A percentile compares a stretch with the other conserved stretches of the same genome.
Conservation (phyloP, 2,888 invertebrate genomes). For the Synanthedon formicaeformis region DNA sequence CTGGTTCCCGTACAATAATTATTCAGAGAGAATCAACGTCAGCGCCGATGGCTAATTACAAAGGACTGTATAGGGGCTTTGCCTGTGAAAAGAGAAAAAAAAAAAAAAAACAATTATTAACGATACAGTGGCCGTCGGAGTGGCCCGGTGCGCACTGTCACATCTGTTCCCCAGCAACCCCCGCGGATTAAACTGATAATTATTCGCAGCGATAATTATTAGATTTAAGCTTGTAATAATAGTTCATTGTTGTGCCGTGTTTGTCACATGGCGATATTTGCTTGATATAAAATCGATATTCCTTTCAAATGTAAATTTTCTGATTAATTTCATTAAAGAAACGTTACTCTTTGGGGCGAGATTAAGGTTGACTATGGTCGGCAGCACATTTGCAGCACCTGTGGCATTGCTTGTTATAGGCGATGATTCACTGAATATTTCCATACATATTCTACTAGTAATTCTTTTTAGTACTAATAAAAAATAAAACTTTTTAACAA, state of each 20-base stretch:
- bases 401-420: too few species aligned
- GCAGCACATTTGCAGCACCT: too few species aligned
- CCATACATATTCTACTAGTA: too few species aligned
- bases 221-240: slow-evolving; percentile 47
- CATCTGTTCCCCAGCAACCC: slow-evolving; percentile 53
- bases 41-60: slow-evolving; percentile 61
- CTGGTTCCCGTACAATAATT: slow-evolving; percentile 35
- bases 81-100: slow-evolving; percentile 51
- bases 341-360: too few species aligned
- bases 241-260: slow-evolving; percentile 25
- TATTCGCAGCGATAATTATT: slow-evolving; percentile 65
- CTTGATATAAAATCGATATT: not conserved
- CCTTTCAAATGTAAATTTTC: not conserved
- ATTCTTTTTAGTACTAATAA: too few species aligned
- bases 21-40: slow-evolving; percentile 54
- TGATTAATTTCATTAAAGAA: not conserved
- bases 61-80: slow-evolving; percentile 58
- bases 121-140: slow-evolving; percentile 64
- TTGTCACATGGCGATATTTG: slow-evolving; percentile 17
- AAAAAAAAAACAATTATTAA: slow-evolving; percentile 59
- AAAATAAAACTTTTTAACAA: too few species aligned
- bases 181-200: slow-evolving; percentile 65
- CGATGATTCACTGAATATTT: too few species aligned
- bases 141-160: slow-evolving; percentile 60
- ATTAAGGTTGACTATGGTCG: too few species aligned